Conservation (phyloP, 2,888 invertebrate species). For the Erebia ligea region DNA sequence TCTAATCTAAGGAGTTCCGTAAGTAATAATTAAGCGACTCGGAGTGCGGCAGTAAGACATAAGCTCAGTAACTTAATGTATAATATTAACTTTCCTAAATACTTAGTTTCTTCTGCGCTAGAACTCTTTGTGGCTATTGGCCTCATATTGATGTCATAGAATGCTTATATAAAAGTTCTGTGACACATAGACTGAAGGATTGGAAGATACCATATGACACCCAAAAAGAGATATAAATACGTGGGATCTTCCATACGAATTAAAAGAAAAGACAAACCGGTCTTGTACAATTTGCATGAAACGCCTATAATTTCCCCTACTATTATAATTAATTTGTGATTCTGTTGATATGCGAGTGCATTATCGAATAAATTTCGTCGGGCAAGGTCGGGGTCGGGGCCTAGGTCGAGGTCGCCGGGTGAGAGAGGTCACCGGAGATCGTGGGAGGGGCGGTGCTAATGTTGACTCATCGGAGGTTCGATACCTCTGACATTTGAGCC, state of each 20-base stretch:
- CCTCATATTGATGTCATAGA: too few species aligned
- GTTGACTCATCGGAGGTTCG: conserved; percentile 69
- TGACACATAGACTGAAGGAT: neutral
- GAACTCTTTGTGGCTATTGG: too few species aligned
- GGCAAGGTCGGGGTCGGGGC: conserved; percentile 51
- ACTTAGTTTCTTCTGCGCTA: too few species aligned
- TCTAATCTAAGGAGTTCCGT: too few species aligned
- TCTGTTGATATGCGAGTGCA: conserved; percentile 43
- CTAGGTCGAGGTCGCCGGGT: conserved; percentile 53
- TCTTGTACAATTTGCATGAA: conserved; percentile 41
- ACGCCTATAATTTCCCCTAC: conserved; percentile 38
- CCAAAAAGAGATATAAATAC: neutral
- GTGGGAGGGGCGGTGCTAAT: conserved; percentile 64
- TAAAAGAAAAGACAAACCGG: conserved; percentile 32
- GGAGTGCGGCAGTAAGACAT: too few species aligned
- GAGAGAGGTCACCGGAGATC: conserved; percentile 69
- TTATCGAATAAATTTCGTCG: conserved; percentile 50
- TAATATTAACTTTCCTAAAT: too few species aligned
- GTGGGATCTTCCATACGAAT: neutral
- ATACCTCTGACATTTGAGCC: conserved; percentile 63
- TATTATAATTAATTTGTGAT: conserved; percentile 40
- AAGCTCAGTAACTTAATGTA: too few species aligned
- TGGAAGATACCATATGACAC: neutral
- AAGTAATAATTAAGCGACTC: too few species aligned
- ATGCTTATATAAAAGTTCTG: too few species aligned